Evolutionary conservation across 2,797 vertebrate genomes (phyloP).

Genomic region (Rhynchotus rufescens): DNA sequence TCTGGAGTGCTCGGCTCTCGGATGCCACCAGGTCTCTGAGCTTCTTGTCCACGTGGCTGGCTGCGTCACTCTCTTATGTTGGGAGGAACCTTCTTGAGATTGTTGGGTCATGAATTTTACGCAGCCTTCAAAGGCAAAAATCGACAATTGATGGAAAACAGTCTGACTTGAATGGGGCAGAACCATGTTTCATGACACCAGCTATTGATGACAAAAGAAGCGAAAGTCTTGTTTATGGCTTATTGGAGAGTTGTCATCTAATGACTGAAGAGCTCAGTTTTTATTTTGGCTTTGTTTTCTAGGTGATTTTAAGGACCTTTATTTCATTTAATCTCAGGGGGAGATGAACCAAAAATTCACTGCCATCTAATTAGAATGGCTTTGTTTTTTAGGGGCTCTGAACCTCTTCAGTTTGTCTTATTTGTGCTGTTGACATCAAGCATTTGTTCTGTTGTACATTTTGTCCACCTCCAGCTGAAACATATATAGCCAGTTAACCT

Average conservation of each 20-base stretch:
- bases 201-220: rapidly evolving
- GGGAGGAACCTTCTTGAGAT: rapidly evolving
- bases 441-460: background rate
- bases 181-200: background rate
- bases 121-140: background rate
- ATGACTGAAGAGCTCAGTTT: background rate
- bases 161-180: background rate
- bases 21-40: rapidly evolving
- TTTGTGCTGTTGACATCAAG: background rate
- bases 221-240: background rate
- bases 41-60: background rate
- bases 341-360: background rate
- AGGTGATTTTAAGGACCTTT: background rate
- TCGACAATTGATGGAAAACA: background rate
- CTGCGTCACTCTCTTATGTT: rapidly evolving
- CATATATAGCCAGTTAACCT: background rate
- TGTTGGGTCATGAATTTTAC: background rate
- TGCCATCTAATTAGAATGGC: background rate
- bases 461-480: rapidly evolving
- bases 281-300: background rate
- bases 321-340: background rate
- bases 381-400: background rate
- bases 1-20: rapidly evolving
- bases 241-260: background rate
- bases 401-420: background rate